A percentile compares a stretch with the other conserved stretches of the same genome.
Evolutionary conservation across 1,140 invertebrate genomes (phyloP).

Genomic region (Trichogramma pretiosum): DNA sequence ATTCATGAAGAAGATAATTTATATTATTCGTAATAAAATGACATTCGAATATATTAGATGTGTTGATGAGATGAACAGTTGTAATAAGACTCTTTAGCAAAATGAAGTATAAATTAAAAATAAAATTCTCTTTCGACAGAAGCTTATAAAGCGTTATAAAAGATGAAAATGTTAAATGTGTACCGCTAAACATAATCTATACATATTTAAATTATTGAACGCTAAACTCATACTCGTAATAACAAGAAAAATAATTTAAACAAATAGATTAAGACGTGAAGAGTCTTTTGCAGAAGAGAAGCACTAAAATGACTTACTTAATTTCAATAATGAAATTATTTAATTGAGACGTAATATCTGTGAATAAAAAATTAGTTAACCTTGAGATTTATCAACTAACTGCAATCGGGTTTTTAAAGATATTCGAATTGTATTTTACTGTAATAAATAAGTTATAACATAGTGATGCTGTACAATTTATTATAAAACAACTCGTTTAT

Average conservation of each 20-base stretch:
- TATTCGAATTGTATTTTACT: too few relatives aligned
- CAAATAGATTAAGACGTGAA: slow-evolving; percentile 25
- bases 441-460: too few relatives aligned
- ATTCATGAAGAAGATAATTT: too few relatives aligned
- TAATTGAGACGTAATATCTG: slow-evolving; percentile 35
- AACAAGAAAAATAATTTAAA: slow-evolving; percentile 39
- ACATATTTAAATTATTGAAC: slow-evolving; percentile 44
- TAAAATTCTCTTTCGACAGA: slow-evolving; percentile 14
- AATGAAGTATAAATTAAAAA: slow-evolving; percentile 15
- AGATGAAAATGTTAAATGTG: slow-evolving; percentile 35
- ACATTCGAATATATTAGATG: too few relatives aligned
- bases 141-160: slow-evolving; percentile 17
- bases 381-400: slow-evolving; percentile 2
- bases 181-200: slow-evolving; percentile 43
- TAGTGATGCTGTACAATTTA: too few relatives aligned
- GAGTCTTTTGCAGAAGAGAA: not conserved
- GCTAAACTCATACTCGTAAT: slow-evolving; percentile 41
- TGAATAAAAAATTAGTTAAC: slow-evolving; percentile 24
- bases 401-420: too few relatives aligned
- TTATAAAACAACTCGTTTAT: too few relatives aligned
- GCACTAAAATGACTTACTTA: not conserved
- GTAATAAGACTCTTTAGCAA: slow-evolving; percentile 13
- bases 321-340: slow-evolving; percentile 32
- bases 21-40: too few relatives aligned
- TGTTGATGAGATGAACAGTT: slow-evolving; percentile 6